Evolutionary conservation across 1,140 invertebrate species (phyloP), one percentile per base, ranked within the genome.

Genomic region (Drosophila equinoxialis): DNA sequence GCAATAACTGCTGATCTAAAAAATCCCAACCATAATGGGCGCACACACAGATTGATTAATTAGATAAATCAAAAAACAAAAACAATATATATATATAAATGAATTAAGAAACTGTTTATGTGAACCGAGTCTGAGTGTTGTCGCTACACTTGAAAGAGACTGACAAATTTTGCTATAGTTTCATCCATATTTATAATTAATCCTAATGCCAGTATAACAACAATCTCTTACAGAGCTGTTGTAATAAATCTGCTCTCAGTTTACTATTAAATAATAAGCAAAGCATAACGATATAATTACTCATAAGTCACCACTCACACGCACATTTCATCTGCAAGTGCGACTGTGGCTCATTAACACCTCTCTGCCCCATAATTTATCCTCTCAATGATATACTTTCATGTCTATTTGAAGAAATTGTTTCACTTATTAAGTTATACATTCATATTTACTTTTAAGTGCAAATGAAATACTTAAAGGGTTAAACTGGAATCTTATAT

Each of bases 1-100:
- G 71, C 75, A 75, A 80, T 91, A 87, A 91, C 90, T 91, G 90
- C 90, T 91, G 90, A 90, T 91, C 90, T 91, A 91, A 91, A 91
- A 91, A 91, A 91, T 91, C 90, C 90, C 90, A 91, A 91, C 90
- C 78, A 91, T 91, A 91, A 91, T 90, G 76, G 72, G 75, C 74
- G 89, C 77, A 90, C 77, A 79, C 66, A 62, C 68, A 45, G 33
- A 59, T 69, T 39, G 20, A 8, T 13, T 55, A 37, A 48, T 23
- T 41, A 5, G 0, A 11, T 20, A 5, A 11, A 11, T 20, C 20
- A 61, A n/a, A 5, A 30, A 30, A 30, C 6, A 30, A 30, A 30
- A 30, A 30, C 17, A 17, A 30, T 0, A 6, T 6, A 30, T 51
- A 30, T 51, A 6, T 17, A 33, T 37, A 11, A 6, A 63, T 72